Conservation (phyloP, 2,888 invertebrate genomes). For the Vanessa cardui region DNA sequence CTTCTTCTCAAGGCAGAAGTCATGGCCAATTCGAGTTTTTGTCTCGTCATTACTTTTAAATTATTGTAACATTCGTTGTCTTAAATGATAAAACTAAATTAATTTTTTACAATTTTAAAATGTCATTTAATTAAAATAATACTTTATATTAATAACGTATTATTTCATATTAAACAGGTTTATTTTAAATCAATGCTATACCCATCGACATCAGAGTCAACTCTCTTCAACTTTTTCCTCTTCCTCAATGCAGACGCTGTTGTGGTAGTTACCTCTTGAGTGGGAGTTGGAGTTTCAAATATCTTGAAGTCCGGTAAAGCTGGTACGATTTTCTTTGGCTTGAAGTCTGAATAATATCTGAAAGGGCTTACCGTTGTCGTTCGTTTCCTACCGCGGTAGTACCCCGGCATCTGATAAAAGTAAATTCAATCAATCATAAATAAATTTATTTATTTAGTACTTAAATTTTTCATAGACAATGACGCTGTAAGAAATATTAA, state of each 20-base stretch:
- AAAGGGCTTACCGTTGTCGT: conserved; percentile 50
- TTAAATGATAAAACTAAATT: too few species aligned
- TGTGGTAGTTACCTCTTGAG: not conserved
- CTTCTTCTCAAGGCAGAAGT: too few species aligned
- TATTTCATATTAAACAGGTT: not conserved
- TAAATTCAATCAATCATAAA: not conserved
- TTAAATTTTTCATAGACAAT: too few species aligned
- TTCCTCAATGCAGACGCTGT: conserved; percentile 14
- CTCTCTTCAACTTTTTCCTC: conserved; percentile 19
- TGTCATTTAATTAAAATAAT: too few species aligned
- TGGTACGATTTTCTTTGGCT: conserved; percentile 7
- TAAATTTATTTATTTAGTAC: too few species aligned
- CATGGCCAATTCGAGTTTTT: too few species aligned
- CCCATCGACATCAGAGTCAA: conserved; percentile 36
- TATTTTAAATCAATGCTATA: conserved; percentile 41
- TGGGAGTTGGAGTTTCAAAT: not conserved
- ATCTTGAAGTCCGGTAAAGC: conserved; percentile 20
- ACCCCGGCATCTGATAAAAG: conserved; percentile 57
- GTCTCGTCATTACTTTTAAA: too few species aligned
- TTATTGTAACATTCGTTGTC: too few species aligned
- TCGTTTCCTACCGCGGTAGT: conserved; percentile 52
- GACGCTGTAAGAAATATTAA: too few species aligned
- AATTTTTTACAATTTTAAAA: too few species aligned
- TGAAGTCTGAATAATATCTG: conserved; percentile 27
- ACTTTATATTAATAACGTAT: too few species aligned